Conservation (phyloP, 2,797 vertebrate genomes). For the Apogon hyalosoma region DNA sequence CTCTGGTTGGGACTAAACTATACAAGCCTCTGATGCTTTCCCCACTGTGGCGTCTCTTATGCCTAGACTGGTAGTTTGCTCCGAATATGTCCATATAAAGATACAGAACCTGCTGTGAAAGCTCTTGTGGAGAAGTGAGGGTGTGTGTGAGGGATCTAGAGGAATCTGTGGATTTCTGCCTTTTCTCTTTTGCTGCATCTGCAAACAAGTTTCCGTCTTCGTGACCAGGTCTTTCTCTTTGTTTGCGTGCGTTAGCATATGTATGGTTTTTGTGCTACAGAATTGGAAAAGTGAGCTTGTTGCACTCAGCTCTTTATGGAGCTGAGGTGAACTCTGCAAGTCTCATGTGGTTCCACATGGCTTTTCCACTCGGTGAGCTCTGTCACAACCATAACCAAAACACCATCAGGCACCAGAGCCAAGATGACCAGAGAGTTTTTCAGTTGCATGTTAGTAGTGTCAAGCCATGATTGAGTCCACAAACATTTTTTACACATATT, state of each 20-base stretch:
- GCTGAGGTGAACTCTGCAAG: conserved; percentile 47
- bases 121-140: conserved; percentile 14
- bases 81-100: conserved; percentile 55
- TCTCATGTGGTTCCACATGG: conserved; percentile 47
- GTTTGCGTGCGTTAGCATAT: conserved; percentile 45
- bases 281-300: conserved; percentile 37
- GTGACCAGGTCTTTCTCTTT: conserved; percentile 23
- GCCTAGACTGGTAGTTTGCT: conserved; percentile 23
- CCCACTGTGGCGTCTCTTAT: conserved; percentile 20
- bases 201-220: conserved; percentile 30
- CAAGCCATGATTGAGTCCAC: conserved; percentile 12
- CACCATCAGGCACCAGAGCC: conserved; percentile 21
- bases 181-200: conserved; percentile 1
- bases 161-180: conserved; percentile 20
- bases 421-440: conserved; percentile 23
- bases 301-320: conserved; percentile 36
- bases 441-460: conserved; percentile 5
- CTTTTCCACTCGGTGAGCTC: conserved; percentile 29
- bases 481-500: conserved; percentile 23
- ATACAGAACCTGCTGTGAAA: conserved; percentile 29
- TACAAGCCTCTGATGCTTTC: conserved; percentile 24
- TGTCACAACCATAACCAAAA: conserved; percentile 31
- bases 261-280: conserved; percentile 24
- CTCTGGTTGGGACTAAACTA: conserved; percentile 16
- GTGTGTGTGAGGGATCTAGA: conserved; percentile 17